Conservation (phyloP, 2,113 vertebrate species). For the Rallus limicola region DNA sequence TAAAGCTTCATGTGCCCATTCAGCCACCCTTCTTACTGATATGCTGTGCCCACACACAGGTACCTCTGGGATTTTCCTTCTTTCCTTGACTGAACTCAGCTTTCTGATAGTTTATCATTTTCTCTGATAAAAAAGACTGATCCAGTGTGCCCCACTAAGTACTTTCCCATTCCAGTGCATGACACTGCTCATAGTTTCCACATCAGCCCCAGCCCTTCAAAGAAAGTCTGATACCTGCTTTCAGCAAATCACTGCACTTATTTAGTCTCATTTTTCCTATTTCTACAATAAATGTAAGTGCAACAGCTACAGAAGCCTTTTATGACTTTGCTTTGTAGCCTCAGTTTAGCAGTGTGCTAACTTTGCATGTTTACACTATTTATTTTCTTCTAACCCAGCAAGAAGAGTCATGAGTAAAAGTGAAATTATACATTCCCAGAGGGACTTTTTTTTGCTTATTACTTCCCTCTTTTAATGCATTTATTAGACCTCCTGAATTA, state of each 20-base stretch:
- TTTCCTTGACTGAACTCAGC: not conserved
- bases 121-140: not conserved
- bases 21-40: not conserved
- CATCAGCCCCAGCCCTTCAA: accelerated
- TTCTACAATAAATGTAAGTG: not conserved
- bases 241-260: not conserved
- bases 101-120: not conserved
- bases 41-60: not conserved
- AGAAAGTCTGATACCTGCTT: not conserved
- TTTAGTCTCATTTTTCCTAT: not conserved
- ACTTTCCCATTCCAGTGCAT: not conserved
- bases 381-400: constrained; percentile 33
- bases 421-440: constrained; percentile 46
- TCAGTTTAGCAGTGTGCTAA: not conserved
- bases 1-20: not conserved
- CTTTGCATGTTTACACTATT: not conserved
- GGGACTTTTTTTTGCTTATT: constrained; percentile 38
- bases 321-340: not conserved
- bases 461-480: constrained; percentile 43
- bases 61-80: not conserved
- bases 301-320: constrained; percentile 2
- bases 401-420: not conserved
- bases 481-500: constrained; percentile 60
- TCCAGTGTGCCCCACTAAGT: too few relatives aligned
- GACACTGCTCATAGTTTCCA: not conserved